These are phyloP conservation scores for Blastobasis lacticolella DNA, from an alignment of 2,888 invertebrate species.

Conservation along the genomic window DNA sequence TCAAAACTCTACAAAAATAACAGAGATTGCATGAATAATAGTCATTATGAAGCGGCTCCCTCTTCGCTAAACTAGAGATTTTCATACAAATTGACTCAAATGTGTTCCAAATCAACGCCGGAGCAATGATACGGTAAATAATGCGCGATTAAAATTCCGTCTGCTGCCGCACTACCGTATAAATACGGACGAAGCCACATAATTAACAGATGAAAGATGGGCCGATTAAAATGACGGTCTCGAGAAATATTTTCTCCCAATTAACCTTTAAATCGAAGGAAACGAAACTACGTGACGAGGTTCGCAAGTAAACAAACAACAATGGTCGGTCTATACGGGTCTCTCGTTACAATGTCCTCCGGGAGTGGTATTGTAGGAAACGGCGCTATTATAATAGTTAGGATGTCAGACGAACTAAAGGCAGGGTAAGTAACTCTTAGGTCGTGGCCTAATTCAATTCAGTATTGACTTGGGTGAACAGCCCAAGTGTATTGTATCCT, in stretches of 20 bases:
- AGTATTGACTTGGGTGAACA: conserved; percentile 15
- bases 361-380: conserved; percentile 1
- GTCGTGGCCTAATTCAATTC: conserved; percentile 22
- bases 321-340: background rate
- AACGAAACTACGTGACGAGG: background rate
- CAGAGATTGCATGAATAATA: too few relatives aligned
- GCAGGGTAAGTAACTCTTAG: conserved; percentile 8
- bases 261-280: conserved; percentile 1
- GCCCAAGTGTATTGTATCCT: conserved; percentile 16
- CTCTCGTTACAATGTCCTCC: conserved; percentile 1
- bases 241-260: background rate
- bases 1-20: too few relatives aligned
- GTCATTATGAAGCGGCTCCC: too few relatives aligned
- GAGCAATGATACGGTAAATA: too few relatives aligned
- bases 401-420: conserved; percentile 5
- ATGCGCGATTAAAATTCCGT: too few relatives aligned
- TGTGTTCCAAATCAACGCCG: too few relatives aligned
- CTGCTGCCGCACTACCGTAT: too few relatives aligned
- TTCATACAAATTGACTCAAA: too few relatives aligned
- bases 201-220: background rate
- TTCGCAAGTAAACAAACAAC: background rate
- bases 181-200: background rate
- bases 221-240: too few relatives aligned
- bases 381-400: conserved; percentile 12
- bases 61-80: too few relatives aligned